Conservation (phyloP, 2,888 invertebrate species). For the Lymantria monacha region DNA sequence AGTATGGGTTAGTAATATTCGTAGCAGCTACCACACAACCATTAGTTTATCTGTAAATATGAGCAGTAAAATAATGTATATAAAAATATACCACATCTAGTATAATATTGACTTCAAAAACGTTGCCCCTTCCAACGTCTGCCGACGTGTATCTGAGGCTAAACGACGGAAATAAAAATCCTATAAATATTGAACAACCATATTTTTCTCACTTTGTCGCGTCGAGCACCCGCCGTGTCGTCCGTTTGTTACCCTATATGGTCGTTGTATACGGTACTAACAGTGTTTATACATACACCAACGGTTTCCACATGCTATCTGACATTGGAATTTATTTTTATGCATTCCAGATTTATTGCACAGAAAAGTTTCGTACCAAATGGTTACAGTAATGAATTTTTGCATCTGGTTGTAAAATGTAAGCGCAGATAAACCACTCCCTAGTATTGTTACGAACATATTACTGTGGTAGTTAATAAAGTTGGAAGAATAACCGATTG, state of each 20-base stretch:
- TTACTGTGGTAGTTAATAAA: slow-evolving; percentile 16
- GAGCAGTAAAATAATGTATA: no score
- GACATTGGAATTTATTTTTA: slow-evolving; percentile 4
- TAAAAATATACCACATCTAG: slow-evolving; percentile 38
- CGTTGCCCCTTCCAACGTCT: slow-evolving; percentile 44
- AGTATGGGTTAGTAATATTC: no score
- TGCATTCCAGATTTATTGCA: not conserved
- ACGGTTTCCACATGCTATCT: slow-evolving; percentile 1
- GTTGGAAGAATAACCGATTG: slow-evolving; percentile 17
- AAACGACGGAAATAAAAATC: slow-evolving; percentile 78
- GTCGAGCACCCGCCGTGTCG: slow-evolving; percentile 53
- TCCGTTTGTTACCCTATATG: slow-evolving; percentile 50
- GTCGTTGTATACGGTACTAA: slow-evolving; percentile 35
- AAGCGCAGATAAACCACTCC: slow-evolving; percentile 1
- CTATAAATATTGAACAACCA: slow-evolving; percentile 80
- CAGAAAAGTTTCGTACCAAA: not conserved
- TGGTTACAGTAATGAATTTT: not conserved
- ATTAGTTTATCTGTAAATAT: no score
- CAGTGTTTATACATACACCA: slow-evolving; percentile 33
- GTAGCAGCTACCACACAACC: no score
- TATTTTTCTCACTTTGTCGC: slow-evolving; percentile 81
- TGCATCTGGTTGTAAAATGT: slow-evolving; percentile 6
- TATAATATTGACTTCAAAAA: not conserved
- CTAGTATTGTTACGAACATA: slow-evolving; percentile 9
- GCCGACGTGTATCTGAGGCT: slow-evolving; percentile 65